Evolutionary conservation across 2,113 vertebrate genomes (phyloP), one percentile per base, ranked within the genome.

Genomic region (Pelusios castaneus): DNA sequence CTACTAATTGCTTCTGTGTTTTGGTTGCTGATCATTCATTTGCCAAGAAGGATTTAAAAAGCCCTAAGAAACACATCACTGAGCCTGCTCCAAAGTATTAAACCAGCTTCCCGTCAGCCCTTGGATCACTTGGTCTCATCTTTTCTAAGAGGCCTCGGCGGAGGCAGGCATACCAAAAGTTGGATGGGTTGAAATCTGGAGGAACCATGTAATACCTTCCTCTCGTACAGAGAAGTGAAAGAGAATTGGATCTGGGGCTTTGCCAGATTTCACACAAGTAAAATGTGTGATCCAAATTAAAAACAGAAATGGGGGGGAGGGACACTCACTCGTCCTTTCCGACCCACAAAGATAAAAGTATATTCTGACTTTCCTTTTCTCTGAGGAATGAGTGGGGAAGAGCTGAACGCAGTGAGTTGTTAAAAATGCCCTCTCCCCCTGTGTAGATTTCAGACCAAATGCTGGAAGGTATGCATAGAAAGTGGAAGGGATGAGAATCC

Each of bases 261-360:
- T 8, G 0, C 24, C 88, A 89, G 87, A 86, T 95, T 76, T 55
- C 78, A 51, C 92, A 85, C 27, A 7, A 79, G 75, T 25, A 5
- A 81, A 56, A 85, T 90, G 87, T 92, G 94, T 94, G 95, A 94
- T 96, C 93, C 5, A 93, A 97, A 97, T 96, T 91, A 91, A 90
- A 97, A 94, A 54, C 96, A 97, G 95, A 94, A 82, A 82, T 77
- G 84, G 60, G 89, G 84, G 88, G 45, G 58, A 51, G 89, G 47
- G 91, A 78, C 14, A 11, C 43, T 87, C 9, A 1, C 47, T 41
- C 67, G 84, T 92, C 77, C 41, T 89, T 81, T 96, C 84, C 97
- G 94, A 93, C 96, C 95, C 95, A 96, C 92, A 84, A 91, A 67
- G 95, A 96, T 96, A 92, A 94, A 96, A 96, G 96, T 95, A 84